Evolutionary conservation across 2,797 vertebrate genomes (phyloP).

Genomic region (Anolis apletophallus): DNA sequence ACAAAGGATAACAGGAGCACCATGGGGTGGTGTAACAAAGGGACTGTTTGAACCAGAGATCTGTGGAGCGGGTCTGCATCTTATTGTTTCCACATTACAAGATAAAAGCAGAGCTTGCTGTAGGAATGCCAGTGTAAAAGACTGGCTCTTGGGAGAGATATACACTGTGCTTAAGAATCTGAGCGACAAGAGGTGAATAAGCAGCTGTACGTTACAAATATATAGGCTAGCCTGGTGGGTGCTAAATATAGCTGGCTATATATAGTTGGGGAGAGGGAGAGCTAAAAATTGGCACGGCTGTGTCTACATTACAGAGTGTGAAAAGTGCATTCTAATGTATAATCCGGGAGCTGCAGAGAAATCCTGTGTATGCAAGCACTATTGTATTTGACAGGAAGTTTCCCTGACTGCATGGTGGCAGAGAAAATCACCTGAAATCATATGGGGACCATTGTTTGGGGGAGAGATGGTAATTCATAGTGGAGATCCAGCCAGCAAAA

Average conservation of each 20-base stretch:
- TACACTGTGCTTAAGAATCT: neutral
- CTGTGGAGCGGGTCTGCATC: neutral
- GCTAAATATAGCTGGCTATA: constrained; percentile 39
- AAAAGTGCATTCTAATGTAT: neutral
- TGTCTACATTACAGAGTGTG: neutral
- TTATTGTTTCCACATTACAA: neutral
- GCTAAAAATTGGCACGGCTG: constrained; percentile 16
- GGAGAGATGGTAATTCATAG: neutral
- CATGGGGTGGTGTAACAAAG: neutral
- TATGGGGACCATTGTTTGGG: neutral
- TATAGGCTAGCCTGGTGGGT: neutral
- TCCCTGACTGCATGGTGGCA: neutral
- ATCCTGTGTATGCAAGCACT: neutral
- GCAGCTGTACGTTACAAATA: neutral
- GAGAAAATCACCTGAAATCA: neutral
- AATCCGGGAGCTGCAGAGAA: neutral
- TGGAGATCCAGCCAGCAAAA: neutral
- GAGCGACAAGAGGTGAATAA: neutral
- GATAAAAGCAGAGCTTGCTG: neutral
- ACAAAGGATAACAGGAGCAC: neutral
- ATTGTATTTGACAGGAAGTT: neutral
- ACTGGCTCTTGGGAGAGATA: neutral
- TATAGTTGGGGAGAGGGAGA: neutral
- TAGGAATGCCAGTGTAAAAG: neutral
- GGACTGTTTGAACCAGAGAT: neutral